phyloP scores from a whole-genome alignment of 1,140 invertebrate genomes.

The Limonius californicus region DNA sequence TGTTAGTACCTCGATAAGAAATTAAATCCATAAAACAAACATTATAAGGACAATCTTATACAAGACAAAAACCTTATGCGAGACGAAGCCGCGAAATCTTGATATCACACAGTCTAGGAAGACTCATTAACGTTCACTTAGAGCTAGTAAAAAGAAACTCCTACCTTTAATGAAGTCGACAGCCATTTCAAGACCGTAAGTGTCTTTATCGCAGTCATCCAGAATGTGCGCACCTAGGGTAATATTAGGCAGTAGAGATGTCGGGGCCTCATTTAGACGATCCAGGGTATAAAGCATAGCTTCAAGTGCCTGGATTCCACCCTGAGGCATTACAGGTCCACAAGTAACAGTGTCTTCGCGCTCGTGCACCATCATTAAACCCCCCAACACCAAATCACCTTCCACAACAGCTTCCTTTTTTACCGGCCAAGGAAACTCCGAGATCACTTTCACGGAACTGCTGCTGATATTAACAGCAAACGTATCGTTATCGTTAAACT shows the following conservation, averaged over 20 bases:
- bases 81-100: too few species aligned
- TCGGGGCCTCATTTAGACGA: conserved; percentile 60
- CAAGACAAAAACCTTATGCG: too few species aligned
- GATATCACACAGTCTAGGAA: too few species aligned
- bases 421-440: conserved; percentile 66
- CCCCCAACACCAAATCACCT: conserved; percentile 80
- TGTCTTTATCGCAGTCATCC: conserved; percentile 90
- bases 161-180: conserved; percentile 93
- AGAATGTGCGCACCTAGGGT: conserved; percentile 78
- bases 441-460: background rate
- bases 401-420: conserved; percentile 82
- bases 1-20: too few species aligned
- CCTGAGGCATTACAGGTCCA: conserved; percentile 85
- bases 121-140: too few species aligned
- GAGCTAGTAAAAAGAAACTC: conserved; percentile 33
- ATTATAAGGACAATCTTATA: too few species aligned
- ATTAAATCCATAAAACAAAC: too few species aligned
- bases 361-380: conserved; percentile 92
- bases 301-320: conserved; percentile 79
- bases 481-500: background rate
- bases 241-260: conserved; percentile 61
- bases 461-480: background rate
- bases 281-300: conserved; percentile 86
- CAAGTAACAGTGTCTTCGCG: conserved; percentile 74
- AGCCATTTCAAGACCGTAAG: conserved; percentile 87